Percentiles rank a stretch among this genome's conserved stretches.
phyloP scores from a whole-genome alignment of 2,113 vertebrate genomes.

The Pongo abelii region DNA sequence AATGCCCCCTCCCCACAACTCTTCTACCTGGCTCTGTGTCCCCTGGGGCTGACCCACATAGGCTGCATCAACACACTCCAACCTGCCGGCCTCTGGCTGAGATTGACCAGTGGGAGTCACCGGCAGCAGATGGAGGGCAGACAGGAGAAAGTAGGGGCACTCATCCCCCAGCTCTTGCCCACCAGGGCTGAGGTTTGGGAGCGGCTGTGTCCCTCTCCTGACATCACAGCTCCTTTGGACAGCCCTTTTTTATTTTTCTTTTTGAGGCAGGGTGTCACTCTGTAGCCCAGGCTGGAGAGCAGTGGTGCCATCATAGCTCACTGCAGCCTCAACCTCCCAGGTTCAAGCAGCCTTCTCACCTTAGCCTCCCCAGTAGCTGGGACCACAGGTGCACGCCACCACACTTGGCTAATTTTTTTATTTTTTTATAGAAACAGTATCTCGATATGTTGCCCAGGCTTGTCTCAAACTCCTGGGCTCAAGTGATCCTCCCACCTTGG shows the following conservation, averaged over 20 bases:
- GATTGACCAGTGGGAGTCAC: neutral
- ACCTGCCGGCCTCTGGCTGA: neutral
- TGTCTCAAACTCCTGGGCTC: too few relatives aligned
- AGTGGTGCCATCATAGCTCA: too few relatives aligned
- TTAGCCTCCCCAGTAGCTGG: too few relatives aligned
- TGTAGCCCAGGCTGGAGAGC: too few relatives aligned
- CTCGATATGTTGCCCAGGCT: too few relatives aligned
- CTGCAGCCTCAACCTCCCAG: too few relatives aligned
- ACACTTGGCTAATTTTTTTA: too few relatives aligned
- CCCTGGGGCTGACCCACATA: fast-evolving
- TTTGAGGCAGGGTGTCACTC: too few relatives aligned
- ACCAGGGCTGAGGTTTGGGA: neutral
- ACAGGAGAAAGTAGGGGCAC: neutral
- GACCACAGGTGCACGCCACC: too few relatives aligned
- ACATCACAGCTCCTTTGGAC: neutral
- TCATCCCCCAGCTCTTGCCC: fast-evolving
- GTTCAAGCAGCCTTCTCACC: too few relatives aligned
- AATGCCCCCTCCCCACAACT: neutral
- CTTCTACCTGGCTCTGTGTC: neutral
- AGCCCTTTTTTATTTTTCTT: neutral
- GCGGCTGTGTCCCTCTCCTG: neutral
- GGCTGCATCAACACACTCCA: neutral
- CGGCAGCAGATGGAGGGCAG: neutral
- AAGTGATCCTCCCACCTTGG: too few relatives aligned
- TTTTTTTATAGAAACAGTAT: too few relatives aligned